Evolutionary conservation across 2,113 vertebrate species (phyloP), one percentile per base, ranked within the genome.

Genomic region (Blennius ocellaris): DNA sequence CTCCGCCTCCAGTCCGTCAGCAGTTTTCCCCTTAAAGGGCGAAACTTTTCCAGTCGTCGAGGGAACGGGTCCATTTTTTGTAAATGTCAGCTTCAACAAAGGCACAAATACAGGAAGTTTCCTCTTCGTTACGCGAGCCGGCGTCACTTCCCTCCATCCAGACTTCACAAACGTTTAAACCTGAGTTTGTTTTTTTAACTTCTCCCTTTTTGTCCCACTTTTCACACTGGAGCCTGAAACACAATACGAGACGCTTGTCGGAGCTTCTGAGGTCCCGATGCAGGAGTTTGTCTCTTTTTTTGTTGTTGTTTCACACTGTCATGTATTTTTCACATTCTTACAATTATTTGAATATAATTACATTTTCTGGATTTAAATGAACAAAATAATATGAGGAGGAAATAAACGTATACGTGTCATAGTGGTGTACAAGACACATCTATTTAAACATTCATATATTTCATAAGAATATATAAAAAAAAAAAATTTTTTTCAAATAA

Each of bases 161-260:
- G 2, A 37, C 0, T 54, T n/a, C 6, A 69, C 1, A 8, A 15
- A 7, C 2, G 6, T 43, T 43, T 43, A 2, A 74, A 87, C 89
- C 86, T 89, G 89, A 90, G 89, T 76, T 85, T 86, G 81, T 30
- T 30, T 85, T 86, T 83, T n/a, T n/a, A n/a, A 11, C 21, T 6
- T 76, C 76, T 90, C 73, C 69, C 69, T 77, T 85, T 74, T 53
- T 14, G 56, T 77, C 76, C 74, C 39, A n/a, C 43, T 63, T 59
- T 56, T 63, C n/a, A 41, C 2, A 49, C 15, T 48, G 11, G 68
- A 62, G 43, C 37, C 76, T 67, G 59, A 82, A 85, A 83, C 74
- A 76, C 63, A 64, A 11, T 14, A 38, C 73, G 69, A 72, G 56
- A 21, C 30, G 62, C 55, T 50, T 7, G 30, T 11, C 44, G 11